Percentiles rank a stretch among this genome's conserved stretches.
Conservation (phyloP, 1,140 invertebrate species). For the Chelonus insularis region DNA sequence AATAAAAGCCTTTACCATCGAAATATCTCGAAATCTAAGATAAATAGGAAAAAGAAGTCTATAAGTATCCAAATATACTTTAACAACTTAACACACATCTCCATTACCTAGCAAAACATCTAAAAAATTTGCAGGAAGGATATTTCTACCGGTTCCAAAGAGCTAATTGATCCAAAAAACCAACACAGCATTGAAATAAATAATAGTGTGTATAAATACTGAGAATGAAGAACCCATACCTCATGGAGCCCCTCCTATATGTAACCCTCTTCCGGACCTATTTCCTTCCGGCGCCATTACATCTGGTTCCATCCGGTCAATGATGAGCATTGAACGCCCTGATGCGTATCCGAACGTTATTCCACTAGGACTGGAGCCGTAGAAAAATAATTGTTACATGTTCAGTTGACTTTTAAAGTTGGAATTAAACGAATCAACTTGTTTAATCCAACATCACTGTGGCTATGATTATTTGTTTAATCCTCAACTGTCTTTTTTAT, state of each 20-base stretch:
- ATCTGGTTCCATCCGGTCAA: neutral
- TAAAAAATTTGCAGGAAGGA: no score
- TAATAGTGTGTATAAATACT: no score
- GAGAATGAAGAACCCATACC: neutral
- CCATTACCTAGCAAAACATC: no score
- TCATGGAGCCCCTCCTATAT: neutral
- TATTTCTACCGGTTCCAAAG: no score
- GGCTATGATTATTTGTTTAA: neutral
- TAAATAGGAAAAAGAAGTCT: no score
- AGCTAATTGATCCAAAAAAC: no score
- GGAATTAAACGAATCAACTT: neutral
- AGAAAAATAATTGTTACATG: neutral
- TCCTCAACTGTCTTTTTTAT: neutral
- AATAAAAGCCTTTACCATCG: no score
- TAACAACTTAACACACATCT: no score
- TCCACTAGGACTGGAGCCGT: neutral
- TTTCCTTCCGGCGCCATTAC: conserved; percentile 59
- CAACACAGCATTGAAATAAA: no score
- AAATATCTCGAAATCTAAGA: no score
- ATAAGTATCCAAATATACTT: no score
- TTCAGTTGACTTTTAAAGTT: neutral
- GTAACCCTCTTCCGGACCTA: conserved; percentile 28
- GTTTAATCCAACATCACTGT: neutral
- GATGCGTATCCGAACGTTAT: conserved; percentile 5
- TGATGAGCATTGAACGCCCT: neutral